Evolutionary conservation across 2,797 vertebrate species (phyloP).

Genomic region (Synanceia verrucosa): DNA sequence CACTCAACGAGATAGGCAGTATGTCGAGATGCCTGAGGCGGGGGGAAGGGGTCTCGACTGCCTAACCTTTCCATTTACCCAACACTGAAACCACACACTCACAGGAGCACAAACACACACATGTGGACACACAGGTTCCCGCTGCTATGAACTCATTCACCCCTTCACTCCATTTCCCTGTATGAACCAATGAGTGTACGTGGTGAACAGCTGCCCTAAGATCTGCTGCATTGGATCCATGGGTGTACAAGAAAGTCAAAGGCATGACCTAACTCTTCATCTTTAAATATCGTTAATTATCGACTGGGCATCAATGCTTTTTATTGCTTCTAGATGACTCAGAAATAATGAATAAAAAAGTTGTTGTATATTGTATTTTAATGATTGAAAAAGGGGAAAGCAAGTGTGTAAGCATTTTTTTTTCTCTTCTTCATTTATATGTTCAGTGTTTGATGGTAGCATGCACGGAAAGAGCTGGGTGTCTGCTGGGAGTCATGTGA

Average conservation of each 20-base stretch:
- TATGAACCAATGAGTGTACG: neutral
- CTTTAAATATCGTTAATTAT: neutral
- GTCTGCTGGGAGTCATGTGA: constrained; percentile 43
- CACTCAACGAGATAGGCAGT: constrained; percentile 69
- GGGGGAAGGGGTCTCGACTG: constrained; percentile 62
- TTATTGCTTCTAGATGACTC: constrained; percentile 20
- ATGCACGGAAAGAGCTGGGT: neutral
- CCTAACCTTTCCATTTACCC: constrained; percentile 68
- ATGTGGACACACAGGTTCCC: constrained; percentile 35
- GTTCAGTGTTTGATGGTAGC: constrained; percentile 29
- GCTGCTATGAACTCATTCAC: constrained; percentile 46
- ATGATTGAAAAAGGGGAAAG: constrained; percentile 7
- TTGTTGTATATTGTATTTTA: constrained; percentile 19
- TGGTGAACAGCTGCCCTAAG: neutral
- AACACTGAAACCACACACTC: constrained; percentile 16
- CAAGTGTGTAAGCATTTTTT: constrained; percentile 2
- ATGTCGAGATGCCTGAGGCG: constrained; percentile 61
- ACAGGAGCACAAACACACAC: constrained; percentile 51
- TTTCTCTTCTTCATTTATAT: constrained; percentile 14
- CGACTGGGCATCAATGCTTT: neutral
- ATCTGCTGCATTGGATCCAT: neutral
- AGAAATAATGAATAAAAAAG: constrained; percentile 16
- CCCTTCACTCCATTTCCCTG: constrained; percentile 36
- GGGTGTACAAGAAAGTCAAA: constrained; percentile 4
- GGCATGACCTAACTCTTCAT: neutral